Evolutionary conservation across 23 tunicate species (phyloP).

Genomic region (Halocynthia aurantium): DNA sequence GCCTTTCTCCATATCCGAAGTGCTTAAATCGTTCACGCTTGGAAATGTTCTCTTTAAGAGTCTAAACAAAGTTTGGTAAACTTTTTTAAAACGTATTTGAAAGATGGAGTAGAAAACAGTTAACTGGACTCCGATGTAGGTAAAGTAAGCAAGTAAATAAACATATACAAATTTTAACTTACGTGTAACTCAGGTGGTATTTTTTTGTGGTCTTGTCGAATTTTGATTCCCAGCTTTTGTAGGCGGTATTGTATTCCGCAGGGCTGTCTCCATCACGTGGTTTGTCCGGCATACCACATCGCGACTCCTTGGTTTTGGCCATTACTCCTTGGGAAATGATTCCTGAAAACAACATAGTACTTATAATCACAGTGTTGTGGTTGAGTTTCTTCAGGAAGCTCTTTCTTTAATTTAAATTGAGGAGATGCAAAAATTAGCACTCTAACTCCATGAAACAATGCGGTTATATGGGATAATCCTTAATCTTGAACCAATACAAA

Average conservation of each 20-base stretch:
- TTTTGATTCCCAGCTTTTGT: constrained; percentile 38
- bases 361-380: too few species aligned
- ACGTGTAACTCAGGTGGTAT: constrained; percentile 58
- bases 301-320: constrained; percentile 2
- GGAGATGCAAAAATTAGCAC: too few species aligned
- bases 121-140: neutral
- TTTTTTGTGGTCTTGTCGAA: neutral
- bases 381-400: too few species aligned
- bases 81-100: neutral
- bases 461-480: too few species aligned
- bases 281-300: constrained; percentile 75
- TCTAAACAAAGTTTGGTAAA: constrained; percentile 19
- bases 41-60: constrained; percentile 45
- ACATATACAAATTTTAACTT: constrained; percentile 6
- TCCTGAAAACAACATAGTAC: too few species aligned
- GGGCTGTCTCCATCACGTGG: constrained; percentile 39
- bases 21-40: neutral
- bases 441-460: too few species aligned
- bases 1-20: constrained; percentile 29
- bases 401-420: too few species aligned
- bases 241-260: constrained; percentile 31
- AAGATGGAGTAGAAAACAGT: neutral
- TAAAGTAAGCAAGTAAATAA: neutral
- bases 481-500: too few species aligned
- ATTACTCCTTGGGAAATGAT: neutral